Base-by-base conservation (phyloP, 1,140 invertebrate species). In the Drosophila suzukii region DNA sequence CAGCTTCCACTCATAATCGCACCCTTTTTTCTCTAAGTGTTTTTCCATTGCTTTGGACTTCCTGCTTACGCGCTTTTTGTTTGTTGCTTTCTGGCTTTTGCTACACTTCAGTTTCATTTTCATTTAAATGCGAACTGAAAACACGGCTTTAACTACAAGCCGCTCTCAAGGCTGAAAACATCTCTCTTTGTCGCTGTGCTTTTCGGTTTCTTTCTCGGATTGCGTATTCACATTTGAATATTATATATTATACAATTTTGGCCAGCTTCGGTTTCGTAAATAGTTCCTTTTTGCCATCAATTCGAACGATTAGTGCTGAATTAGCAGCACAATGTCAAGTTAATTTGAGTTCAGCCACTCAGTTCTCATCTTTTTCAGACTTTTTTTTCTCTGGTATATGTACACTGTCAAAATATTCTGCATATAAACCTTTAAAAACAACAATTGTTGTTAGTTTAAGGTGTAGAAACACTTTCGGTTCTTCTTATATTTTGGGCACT, bases 281-380 rank as follows among this genome's bases (percentile, higher is more conserved):
- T 50, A 77, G 67, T 71, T 72, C 53, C 65, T 71, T 66, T 75
- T 61, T 66, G 55, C 59, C 62, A 72, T 68, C 74, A 82, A 82
- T 82, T 82, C 78, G 63, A 89, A 66, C 63, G 66, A 83, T 88
- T 88, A 89, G 73, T 74, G 65, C 56, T 54, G 65, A 77, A 77
- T 86, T 82, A 88, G 74, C 67, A 49, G 71, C 34, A 77, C 83
- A 83, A 80, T 88, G 83, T 77, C 79, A 83, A 75, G 53, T 75
- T 68, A 44, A 53, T 57, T 71, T 60, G 34, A 43, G 65, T 59
- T 51, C 30, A 68, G 43, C 47, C 36, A 32, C 47, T 39, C 20
- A 11, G 12, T 56, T 3, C n/a, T 55, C 39, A 44, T 60, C 7
- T 44, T 6, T 44, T 6, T 36, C 4, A 2, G 30, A 1, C 20